Conservation (phyloP, 2,113 vertebrate genomes). For the Rynchops niger region DNA sequence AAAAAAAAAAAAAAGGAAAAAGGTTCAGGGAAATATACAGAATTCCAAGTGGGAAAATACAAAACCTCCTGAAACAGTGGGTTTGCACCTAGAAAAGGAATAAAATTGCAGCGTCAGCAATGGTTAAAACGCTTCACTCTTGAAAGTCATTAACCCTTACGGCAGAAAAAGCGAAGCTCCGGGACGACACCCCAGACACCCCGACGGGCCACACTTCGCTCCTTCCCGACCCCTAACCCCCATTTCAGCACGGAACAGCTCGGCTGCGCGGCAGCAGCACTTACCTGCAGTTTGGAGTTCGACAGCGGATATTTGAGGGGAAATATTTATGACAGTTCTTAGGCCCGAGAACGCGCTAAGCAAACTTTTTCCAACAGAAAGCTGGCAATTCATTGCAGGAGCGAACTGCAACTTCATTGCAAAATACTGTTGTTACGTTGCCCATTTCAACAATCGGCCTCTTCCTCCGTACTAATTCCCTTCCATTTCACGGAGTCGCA, state of each 20-base stretch:
- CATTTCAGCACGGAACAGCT: not conserved
- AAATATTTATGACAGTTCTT: not conserved
- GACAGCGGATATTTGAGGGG: not conserved
- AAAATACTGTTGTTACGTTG: not conserved
- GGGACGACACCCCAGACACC: accelerated
- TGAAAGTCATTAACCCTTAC: not conserved
- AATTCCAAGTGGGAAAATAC: not conserved
- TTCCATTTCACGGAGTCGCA: not conserved
- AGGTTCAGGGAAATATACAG: not conserved
- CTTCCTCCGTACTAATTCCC: not conserved
- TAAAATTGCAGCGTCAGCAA: not conserved
- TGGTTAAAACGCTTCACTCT: too few species aligned
- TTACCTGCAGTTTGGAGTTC: not conserved
- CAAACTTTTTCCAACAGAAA: not conserved
- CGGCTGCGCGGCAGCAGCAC: accelerated
- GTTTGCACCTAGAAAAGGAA: not conserved
- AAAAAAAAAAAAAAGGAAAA: not conserved
- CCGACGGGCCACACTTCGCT: accelerated
- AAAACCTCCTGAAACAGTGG: not conserved
- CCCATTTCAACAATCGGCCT: not conserved
- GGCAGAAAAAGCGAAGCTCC: not conserved
- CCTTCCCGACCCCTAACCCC: not conserved
- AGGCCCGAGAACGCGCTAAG: not conserved
- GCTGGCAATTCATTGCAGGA: not conserved
- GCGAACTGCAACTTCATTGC: slow-evolving; percentile 7